Percentiles rank a stretch among this genome's conserved stretches.
Evolutionary conservation across 2,797 vertebrate species (phyloP).

Genomic region (Myotis findleyi): DNA sequence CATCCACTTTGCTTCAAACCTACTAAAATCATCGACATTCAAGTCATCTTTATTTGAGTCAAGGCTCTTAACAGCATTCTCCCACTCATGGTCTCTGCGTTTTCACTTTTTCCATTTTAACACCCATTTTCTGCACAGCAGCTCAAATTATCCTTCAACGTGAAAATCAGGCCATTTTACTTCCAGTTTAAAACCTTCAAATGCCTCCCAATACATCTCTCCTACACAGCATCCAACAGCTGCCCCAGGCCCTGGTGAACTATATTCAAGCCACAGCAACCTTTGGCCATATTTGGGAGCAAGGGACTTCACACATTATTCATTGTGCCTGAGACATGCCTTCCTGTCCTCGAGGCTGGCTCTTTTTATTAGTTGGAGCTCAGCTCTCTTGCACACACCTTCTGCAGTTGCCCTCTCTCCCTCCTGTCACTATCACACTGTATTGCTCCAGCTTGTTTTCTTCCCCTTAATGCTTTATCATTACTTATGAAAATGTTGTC

Average conservation of each 20-base stretch:
- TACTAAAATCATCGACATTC: background rate
- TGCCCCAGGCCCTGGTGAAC: background rate
- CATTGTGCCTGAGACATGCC: background rate
- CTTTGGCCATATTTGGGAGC: background rate
- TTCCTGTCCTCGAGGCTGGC: background rate
- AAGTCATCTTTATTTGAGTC: background rate
- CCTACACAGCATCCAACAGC: fast-evolving
- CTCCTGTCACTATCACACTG: background rate
- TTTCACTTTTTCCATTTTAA: background rate
- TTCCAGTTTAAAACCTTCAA: background rate
- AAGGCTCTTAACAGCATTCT: background rate
- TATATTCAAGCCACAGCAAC: background rate
- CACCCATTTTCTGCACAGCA: background rate
- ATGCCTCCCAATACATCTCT: fast-evolving
- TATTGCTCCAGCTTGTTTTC: background rate
- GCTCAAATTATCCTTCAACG: background rate
- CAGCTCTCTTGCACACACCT: background rate
- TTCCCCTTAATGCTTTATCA: background rate
- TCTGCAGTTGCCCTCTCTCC: background rate
- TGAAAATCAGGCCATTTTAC: background rate
- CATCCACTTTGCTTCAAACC: background rate
- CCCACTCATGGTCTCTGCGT: background rate
- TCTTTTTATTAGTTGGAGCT: background rate
- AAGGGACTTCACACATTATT: background rate
- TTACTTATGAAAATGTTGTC: background rate